phyloP scores from a whole-genome alignment of 1,140 invertebrate genomes.

The Macrostomum lignano region DNA sequence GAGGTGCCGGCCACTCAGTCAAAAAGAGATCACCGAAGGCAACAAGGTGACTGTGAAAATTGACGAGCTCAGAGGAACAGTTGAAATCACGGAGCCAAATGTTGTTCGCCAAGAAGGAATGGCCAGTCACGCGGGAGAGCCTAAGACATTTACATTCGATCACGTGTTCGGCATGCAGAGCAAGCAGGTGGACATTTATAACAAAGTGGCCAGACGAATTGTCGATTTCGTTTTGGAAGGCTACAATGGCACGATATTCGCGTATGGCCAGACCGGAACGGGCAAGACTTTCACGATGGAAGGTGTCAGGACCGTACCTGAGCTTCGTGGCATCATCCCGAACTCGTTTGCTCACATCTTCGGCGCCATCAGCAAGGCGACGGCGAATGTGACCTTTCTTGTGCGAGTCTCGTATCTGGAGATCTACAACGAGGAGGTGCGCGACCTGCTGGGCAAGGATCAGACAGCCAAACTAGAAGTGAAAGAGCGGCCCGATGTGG shows the following conservation, averaged over 20 bases:
- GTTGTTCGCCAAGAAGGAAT: no score
- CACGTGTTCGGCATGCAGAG: conserved; percentile 27
- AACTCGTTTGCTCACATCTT: conserved; percentile 33
- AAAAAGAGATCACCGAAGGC: conserved; percentile 44
- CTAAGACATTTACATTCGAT: conserved; percentile 69
- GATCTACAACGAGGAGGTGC: conserved; percentile 81
- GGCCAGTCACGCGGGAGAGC: conserved; percentile 22
- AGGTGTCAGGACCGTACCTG: conserved; percentile 37
- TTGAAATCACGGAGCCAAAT: conserved; percentile 41
- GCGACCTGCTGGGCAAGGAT: conserved; percentile 65
- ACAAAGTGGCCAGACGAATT: conserved; percentile 55
- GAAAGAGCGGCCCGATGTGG: conserved; percentile 46
- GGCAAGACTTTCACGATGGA: conserved; percentile 97
- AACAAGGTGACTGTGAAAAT: conserved; percentile 31
- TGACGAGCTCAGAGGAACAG: conserved; percentile 45
- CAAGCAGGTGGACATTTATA: conserved; percentile 56
- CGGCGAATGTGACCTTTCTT: conserved; percentile 39
- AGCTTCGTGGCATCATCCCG: conserved; percentile 31
- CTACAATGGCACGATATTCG: conserved; percentile 89
- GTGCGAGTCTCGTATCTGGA: conserved; percentile 76
- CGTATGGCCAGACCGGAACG: conserved; percentile 87
- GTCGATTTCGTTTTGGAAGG: conserved; percentile 70
- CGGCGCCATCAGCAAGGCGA: conserved; percentile 37
- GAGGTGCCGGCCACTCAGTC: conserved; percentile 55
- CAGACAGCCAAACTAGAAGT: conserved; percentile 36